Conservation (phyloP, 2,888 invertebrate genomes). For the Leptinotarsa juncta region DNA sequence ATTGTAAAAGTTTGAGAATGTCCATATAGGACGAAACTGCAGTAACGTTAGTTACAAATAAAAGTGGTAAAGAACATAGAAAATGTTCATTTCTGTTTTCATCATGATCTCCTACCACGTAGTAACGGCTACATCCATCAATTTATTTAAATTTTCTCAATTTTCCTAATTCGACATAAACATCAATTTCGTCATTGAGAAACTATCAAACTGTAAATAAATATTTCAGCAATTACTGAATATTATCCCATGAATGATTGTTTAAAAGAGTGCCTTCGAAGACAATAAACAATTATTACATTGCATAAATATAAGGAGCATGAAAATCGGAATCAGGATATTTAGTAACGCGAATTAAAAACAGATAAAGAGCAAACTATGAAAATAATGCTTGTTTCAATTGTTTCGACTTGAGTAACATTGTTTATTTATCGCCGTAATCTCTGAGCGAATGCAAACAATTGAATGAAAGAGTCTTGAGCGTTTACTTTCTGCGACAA, state of each 20-base stretch:
- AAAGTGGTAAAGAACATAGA: too few relatives aligned
- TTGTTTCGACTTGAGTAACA: slow-evolving; percentile 51
- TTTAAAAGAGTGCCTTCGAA: slow-evolving; percentile 43
- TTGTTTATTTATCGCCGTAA: slow-evolving; percentile 29
- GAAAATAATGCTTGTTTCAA: slow-evolving; percentile 44
- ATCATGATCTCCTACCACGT: too few relatives aligned
- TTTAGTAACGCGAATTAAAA: slow-evolving; percentile 59
- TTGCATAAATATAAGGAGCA: slow-evolving; percentile 49
- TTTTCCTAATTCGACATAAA: slow-evolving; percentile 2
- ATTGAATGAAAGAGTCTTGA: slow-evolving; percentile 22
- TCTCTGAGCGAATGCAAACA: slow-evolving; percentile 22
- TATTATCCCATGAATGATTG: slow-evolving; percentile 46
- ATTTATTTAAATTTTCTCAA: too few relatives aligned
- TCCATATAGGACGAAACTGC: too few relatives aligned
- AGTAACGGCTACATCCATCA: too few relatives aligned
- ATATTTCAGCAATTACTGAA: slow-evolving; percentile 38
- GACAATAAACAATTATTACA: slow-evolving; percentile 53
- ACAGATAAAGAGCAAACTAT: slow-evolving; percentile 52
- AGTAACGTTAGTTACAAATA: too few relatives aligned
- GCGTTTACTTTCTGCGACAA: slow-evolving; percentile 28
- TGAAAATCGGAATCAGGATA: slow-evolving; percentile 53
- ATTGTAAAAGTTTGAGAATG: too few relatives aligned
- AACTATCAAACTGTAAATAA: slow-evolving; percentile 31
- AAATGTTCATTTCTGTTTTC: too few relatives aligned
- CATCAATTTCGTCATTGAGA: slow-evolving; percentile 35